phyloP scores from a whole-genome alignment of 2,888 invertebrate species.

The Polyploca ridens region DNA sequence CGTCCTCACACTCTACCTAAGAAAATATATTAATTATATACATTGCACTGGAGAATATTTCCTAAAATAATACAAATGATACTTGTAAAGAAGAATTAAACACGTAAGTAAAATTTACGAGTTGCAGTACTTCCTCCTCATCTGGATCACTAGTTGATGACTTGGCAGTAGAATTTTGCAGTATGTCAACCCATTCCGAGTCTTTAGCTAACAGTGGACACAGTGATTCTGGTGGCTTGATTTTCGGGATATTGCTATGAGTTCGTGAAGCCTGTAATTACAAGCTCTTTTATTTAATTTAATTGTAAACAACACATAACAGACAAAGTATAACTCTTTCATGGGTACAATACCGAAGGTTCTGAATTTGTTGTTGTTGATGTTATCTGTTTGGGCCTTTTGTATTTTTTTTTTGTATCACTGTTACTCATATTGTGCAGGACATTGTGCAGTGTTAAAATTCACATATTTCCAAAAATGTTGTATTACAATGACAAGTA shows the following conservation, averaged over 20 bases:
- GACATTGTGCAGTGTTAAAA: constrained; percentile 37
- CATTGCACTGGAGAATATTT: not conserved
- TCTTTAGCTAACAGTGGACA: constrained; percentile 76
- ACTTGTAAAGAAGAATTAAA: not conserved
- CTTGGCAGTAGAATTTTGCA: constrained; percentile 45
- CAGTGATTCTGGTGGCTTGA: constrained; percentile 36
- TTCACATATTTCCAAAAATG: not conserved
- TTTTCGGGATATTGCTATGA: constrained; percentile 29
- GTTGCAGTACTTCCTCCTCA: constrained; percentile 68
- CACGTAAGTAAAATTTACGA: constrained; percentile 50
- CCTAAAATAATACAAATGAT: not conserved
- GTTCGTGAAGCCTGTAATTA: constrained; percentile 41
- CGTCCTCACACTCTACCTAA: constrained; percentile 69
- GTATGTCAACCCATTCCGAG: constrained; percentile 77
- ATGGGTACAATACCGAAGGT: constrained; percentile 40
- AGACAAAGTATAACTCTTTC: not conserved
- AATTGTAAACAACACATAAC: not conserved
- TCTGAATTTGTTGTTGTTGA: constrained; percentile 54
- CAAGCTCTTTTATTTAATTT: not conserved
- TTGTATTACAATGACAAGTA: constrained; percentile 1
- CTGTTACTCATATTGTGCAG: constrained; percentile 58
- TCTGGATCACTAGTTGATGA: constrained; percentile 42
- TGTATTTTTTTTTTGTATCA: constrained; percentile 56
- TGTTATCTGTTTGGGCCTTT: constrained; percentile 61
- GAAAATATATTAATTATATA: constrained; percentile 18